phyloP scores from a whole-genome alignment of 30 jellyfish, hydroid and myxozoan genomes.

The Aurelia aurita complex sp. Pacific region DNA sequence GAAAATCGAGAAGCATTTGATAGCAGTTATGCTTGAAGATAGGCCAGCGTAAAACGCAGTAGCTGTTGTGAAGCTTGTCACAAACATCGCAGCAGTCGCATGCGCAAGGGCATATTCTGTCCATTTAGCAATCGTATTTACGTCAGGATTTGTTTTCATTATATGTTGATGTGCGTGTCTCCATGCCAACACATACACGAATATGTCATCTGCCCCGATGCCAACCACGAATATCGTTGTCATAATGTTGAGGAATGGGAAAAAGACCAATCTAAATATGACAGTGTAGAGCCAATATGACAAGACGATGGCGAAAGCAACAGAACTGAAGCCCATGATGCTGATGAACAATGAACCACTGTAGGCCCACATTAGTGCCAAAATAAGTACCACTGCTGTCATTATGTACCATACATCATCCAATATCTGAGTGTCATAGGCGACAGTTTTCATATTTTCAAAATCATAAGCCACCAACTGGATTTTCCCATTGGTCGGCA shows the following conservation, averaged over 20 bases:
- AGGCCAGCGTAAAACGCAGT: constrained; percentile 89
- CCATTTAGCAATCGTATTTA: constrained; percentile 50
- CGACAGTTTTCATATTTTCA: constrained; percentile 42
- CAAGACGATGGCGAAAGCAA: constrained; percentile 60
- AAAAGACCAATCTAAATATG: constrained; percentile 60
- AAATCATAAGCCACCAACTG: constrained; percentile 53
- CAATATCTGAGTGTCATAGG: constrained; percentile 53
- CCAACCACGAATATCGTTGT: constrained; percentile 81
- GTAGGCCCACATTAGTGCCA: constrained; percentile 67
- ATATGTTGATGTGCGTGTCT: constrained; percentile 61
- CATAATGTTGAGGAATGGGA: constrained; percentile 83
- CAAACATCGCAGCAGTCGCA: constrained; percentile 90
- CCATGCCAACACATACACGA: constrained; percentile 83
- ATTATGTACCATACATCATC: constrained; percentile 67
- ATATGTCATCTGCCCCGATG: constrained; percentile 86
- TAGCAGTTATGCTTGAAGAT: constrained; percentile 69
- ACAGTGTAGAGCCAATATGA: constrained; percentile 72
- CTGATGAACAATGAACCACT: constrained; percentile 71
- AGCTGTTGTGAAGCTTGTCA: constrained; percentile 87
- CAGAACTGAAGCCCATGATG: constrained; percentile 62
- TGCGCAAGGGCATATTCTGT: constrained; percentile 71
- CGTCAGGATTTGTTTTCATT: constrained; percentile 7
- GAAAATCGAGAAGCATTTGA: constrained; percentile 76
- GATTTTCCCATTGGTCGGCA: constrained; percentile 22
- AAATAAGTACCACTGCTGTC: constrained; percentile 57